Base-by-base conservation (phyloP, 2,888 invertebrate species). In the Acanthacorydalis orientalis region DNA sequence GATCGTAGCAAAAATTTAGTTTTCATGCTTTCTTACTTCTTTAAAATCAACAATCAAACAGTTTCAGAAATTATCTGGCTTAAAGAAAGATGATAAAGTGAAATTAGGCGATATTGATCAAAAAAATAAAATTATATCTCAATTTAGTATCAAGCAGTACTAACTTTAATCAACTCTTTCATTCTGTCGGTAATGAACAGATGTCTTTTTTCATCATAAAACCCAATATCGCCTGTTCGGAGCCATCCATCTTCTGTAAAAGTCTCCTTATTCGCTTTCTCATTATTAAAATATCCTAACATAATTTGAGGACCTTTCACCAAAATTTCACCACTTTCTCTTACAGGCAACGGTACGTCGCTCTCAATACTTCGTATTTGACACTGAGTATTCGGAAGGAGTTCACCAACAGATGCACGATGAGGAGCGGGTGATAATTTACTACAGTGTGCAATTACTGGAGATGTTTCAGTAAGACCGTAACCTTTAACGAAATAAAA, bases 161-260 rank as follows among this genome's bases (percentile, higher is more conserved):
- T 70, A 47, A 83, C 83, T 68, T 90, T 91, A 50, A 90, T 90
- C 35, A 90, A 68, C 59, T 89, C 88, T 60, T 89, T 89, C 43
- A 82, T 60, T 52, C 90, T 73, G 57, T 86, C 89, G 32, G 79
- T 76, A 50, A 90, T 75, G 54, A 73, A 83, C 52, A 85, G 67
- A 46, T 61, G 60, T 1, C 80, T 79, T 0, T 78, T 68, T 16
- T 81, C 75, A 57, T 83, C 80, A 51, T 73, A 74, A 49, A 58
- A 59, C 15, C 52, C 60, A 47, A 55, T 54, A 58, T 89, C 80
- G 12, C 84, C 84, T 15, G 80, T 76, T 57, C 76, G 77, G 12
- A 86, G 67, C 87, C 88, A 90, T 4, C 80, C 83, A 34, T 80
- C 75, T 38, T 68, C 72, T 48, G 72, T 69, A 51, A 89, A 75